These are phyloP conservation scores for Microcebus jonahi DNA, from an alignment of 2,113 vertebrate genomes.

Conservation along the genomic window DNA sequence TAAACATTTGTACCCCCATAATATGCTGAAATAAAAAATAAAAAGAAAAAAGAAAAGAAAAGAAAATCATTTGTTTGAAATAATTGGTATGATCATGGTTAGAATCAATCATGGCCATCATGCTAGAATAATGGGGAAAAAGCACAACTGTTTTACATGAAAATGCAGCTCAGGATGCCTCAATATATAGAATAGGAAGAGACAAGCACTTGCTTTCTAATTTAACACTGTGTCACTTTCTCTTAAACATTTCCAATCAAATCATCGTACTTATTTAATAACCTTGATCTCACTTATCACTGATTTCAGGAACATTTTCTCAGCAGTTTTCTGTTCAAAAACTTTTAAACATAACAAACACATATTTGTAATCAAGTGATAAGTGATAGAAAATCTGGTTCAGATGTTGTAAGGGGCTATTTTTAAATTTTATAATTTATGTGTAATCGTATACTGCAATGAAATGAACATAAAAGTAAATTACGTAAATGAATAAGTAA, in stretches of 20 bases:
- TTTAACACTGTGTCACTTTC: neutral
- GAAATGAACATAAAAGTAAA: constrained; percentile 30
- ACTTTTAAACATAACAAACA: neutral
- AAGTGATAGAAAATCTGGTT: neutral
- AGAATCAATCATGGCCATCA: neutral
- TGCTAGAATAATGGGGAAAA: neutral
- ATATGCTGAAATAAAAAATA: no score
- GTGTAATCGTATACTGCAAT: neutral
- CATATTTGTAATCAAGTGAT: neutral
- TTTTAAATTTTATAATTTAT: constrained; percentile 44
- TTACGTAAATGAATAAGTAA: constrained; percentile 8
- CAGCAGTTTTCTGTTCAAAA: neutral
- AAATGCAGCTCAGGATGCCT: neutral
- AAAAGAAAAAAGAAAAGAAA: no score
- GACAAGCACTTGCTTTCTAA: neutral
- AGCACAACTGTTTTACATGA: neutral
- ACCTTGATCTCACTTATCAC: neutral
- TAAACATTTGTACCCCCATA: no score
- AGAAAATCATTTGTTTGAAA: neutral
- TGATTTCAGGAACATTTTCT: constrained; percentile 19
- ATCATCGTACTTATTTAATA: constrained; percentile 29
- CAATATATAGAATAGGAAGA: neutral
- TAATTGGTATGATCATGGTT: neutral
- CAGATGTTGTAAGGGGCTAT: neutral
- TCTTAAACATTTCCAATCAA: neutral